Percentiles rank a stretch among this genome's conserved stretches.
These are phyloP conservation scores for Silurus aristotelis DNA, from an alignment of 2,797 vertebrate genomes.

Conservation along the genomic window DNA sequence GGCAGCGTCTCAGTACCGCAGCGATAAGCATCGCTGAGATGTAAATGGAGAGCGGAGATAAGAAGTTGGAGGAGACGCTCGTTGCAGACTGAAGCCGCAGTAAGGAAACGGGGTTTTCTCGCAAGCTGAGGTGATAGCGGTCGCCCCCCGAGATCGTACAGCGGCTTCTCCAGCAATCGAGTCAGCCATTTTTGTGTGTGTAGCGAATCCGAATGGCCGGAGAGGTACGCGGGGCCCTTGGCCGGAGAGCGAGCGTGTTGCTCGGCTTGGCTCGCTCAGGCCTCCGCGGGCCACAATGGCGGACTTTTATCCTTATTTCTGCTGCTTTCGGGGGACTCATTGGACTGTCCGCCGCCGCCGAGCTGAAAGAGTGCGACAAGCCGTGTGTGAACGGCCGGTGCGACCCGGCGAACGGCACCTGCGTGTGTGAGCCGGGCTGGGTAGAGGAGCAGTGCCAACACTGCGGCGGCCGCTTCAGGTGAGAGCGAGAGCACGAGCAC, in stretches of 20 bases:
- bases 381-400: constrained; percentile 90
- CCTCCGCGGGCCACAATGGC: constrained; percentile 61
- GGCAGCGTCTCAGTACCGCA: constrained; percentile 71
- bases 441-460: constrained; percentile 97
- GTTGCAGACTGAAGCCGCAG: neutral
- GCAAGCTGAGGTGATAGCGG: neutral
- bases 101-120: neutral
- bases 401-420: constrained; percentile 81
- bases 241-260: constrained; percentile 62
- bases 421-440: constrained; percentile 89
- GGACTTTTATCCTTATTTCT: constrained; percentile 64
- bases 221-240: constrained; percentile 65
- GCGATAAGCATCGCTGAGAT: constrained; percentile 68
- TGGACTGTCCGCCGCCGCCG: constrained; percentile 64
- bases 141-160: neutral
- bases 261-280: constrained; percentile 44
- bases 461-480: constrained; percentile 96
- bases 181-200: constrained; percentile 67
- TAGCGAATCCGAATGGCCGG: constrained; percentile 70
- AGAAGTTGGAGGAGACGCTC: constrained; percentile 38
- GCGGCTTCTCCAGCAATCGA: constrained; percentile 5
- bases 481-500: constrained; percentile 20
- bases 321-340: constrained; percentile 64
- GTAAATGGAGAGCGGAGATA: constrained; percentile 60
- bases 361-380: constrained; percentile 90